Evolutionary conservation across 2,888 invertebrate genomes (phyloP), one percentile per base, ranked within the genome.

Genomic region (Caprella mutica): DNA sequence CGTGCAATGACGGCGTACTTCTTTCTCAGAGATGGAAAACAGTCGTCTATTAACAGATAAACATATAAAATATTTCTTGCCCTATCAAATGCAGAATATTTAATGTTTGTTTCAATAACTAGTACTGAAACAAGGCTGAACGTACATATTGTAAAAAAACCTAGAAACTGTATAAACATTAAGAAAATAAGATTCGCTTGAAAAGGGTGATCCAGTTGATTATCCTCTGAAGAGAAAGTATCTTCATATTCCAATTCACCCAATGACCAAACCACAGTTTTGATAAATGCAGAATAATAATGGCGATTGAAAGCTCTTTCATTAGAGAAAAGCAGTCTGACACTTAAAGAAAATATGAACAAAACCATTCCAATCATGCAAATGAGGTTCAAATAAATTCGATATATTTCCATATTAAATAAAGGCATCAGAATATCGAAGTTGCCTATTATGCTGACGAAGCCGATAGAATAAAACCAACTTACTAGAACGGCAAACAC

Each of bases 231-330:
- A 3, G 35, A 27, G 42, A 60, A 60, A 4, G 50, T 56, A 19
- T 56, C 56, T 21, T 60, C 54, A 26, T 60, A 60, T 8, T 19
- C 51, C 6, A 56, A 29, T 26, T 60, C 56, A 5, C 60, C 60
- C 29, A 60, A 23, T 42, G 56, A 43, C 56, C 56, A 56, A 2
- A 56, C 56, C n/a, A 60, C 29, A 5, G 53, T 54, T 21, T 60
- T 53, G 26, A 60, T 27, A 17, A 60, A n/a, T 17, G 60, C 39
- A 19, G 42, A 48, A 4, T 48, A 53, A 14, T 54, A 33, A 1
- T 48, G 43, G 9, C 8, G 2, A n/a, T n/a, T n/a, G 33, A 60
- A 60, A 12, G 50, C 23, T 3, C 3, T 6, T 4, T 54, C 29
- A 9, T 56, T 17, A 1, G 21, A 17, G 2, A 60, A 24, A 6